Evolutionary conservation across 2,797 vertebrate species (phyloP).

Genomic region (Manis crassicaudata): DNA sequence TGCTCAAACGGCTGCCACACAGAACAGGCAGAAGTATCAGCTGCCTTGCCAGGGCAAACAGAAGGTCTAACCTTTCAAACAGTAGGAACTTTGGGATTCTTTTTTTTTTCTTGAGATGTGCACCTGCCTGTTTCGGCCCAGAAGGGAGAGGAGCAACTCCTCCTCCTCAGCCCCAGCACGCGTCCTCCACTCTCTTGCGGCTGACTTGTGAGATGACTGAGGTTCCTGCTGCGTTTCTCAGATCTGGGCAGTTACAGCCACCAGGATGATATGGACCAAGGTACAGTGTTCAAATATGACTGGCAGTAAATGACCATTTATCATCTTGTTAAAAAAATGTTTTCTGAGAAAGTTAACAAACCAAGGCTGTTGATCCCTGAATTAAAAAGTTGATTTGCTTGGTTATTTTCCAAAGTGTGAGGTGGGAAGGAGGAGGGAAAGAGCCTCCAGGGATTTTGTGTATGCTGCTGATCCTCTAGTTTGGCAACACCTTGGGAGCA

Average conservation of each 20-base stretch:
- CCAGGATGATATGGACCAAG: slow-evolving; percentile 58
- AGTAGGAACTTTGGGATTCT: slow-evolving; percentile 70
- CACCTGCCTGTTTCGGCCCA: slow-evolving; percentile 72
- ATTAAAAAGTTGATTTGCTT: slow-evolving; percentile 86
- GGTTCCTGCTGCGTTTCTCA: slow-evolving; percentile 43
- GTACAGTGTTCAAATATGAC: slow-evolving; percentile 74
- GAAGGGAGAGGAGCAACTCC: slow-evolving; percentile 60
- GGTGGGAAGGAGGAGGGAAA: slow-evolving; percentile 74
- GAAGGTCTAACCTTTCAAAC: slow-evolving; percentile 75
- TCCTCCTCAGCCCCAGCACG: not conserved
- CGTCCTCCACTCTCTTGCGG: slow-evolving; percentile 71
- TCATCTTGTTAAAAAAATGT: slow-evolving; percentile 80
- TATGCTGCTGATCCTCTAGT: slow-evolving; percentile 78
- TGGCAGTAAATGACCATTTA: slow-evolving; percentile 77
- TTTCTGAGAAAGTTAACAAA: slow-evolving; percentile 83
- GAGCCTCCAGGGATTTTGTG: slow-evolving; percentile 76
- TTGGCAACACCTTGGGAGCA: slow-evolving; percentile 86
- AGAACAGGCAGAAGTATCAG: slow-evolving; percentile 37
- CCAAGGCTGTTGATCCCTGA: slow-evolving; percentile 90
- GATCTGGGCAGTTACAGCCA: slow-evolving; percentile 61
- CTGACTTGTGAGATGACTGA: slow-evolving; percentile 65
- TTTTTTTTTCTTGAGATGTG: slow-evolving; percentile 47
- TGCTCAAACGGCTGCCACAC: slow-evolving; percentile 36
- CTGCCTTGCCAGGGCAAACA: slow-evolving; percentile 59
- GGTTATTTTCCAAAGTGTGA: slow-evolving; percentile 81